A percentile compares a stretch with the other conserved stretches of the same genome.
phyloP scores from a whole-genome alignment of 2,888 invertebrate genomes.

The Drosophila heteroneura region DNA sequence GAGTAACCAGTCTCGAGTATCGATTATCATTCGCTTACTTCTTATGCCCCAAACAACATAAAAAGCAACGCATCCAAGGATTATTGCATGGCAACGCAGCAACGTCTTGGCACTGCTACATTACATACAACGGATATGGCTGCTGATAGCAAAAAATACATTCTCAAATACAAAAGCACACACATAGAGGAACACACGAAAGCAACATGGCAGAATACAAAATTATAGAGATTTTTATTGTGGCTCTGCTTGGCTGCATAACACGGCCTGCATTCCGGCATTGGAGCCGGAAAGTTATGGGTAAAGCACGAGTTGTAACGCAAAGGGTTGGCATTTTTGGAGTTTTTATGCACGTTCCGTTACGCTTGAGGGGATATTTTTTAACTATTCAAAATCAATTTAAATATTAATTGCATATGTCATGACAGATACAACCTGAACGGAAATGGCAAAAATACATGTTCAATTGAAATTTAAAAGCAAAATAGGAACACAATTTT shows the following conservation, averaged over 20 bases:
- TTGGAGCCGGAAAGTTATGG: conserved; percentile 10
- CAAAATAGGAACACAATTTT: background rate
- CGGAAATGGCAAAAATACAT: conserved; percentile 33
- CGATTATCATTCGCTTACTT: conserved; percentile 44
- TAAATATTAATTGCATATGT: conserved; percentile 78
- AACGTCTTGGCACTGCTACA: conserved; percentile 42
- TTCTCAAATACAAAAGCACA: conserved; percentile 14
- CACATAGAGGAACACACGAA: background rate
- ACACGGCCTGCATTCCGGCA: conserved; percentile 50
- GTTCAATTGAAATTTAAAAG: background rate
- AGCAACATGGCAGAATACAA: conserved; percentile 55
- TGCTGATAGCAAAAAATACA: conserved; percentile 33
- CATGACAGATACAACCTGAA: conserved; percentile 18
- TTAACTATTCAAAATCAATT: conserved; percentile 76
- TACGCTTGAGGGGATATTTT: conserved; percentile 51
- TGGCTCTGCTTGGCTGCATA: conserved; percentile 70
- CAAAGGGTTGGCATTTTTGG: background rate
- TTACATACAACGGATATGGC: conserved; percentile 41
- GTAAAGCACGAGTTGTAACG: background rate
- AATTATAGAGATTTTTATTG: conserved; percentile 76
- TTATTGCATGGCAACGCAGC: conserved; percentile 51
- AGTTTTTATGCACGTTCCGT: conserved; percentile 34
- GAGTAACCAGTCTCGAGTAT: conserved; percentile 34
- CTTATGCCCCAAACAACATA: conserved; percentile 29
- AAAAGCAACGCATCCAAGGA: conserved; percentile 43